Percentiles rank a stretch among this genome's conserved stretches.
Conservation (phyloP, 2,113 vertebrate species). For the Lathamus discolor region DNA sequence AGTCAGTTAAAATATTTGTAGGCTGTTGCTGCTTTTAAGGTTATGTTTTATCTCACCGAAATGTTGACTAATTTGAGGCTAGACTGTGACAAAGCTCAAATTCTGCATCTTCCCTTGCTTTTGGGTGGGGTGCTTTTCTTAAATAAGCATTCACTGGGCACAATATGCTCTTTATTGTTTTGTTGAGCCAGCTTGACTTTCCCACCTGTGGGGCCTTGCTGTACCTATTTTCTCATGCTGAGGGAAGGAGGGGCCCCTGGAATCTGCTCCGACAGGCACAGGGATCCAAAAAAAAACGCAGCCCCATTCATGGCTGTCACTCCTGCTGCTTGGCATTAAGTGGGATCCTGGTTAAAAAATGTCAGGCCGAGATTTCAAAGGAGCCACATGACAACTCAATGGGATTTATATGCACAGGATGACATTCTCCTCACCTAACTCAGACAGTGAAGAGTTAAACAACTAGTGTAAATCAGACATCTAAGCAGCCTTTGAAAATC, state of each 20-base stretch:
- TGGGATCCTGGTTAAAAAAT: background rate
- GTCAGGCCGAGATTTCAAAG: background rate
- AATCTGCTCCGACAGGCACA: background rate
- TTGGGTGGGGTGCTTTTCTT: background rate
- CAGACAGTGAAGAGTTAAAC: background rate
- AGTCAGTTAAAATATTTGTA: slow-evolving; percentile 36
- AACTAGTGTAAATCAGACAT: background rate
- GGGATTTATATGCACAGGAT: background rate
- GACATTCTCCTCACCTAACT: background rate
- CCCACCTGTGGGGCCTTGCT: background rate
- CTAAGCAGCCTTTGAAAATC: background rate
- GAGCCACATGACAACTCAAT: background rate
- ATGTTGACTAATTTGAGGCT: slow-evolving; percentile 18
- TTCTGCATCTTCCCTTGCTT: background rate
- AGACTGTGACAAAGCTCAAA: slow-evolving; percentile 8
- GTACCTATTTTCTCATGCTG: slow-evolving; percentile 22
- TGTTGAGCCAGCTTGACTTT: background rate
- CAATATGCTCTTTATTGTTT: slow-evolving; percentile 41
- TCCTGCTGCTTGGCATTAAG: background rate
- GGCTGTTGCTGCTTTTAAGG: background rate
- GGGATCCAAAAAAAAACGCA: background rate
- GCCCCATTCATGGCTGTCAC: fast-evolving
- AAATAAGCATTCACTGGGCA: background rate
- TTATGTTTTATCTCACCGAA: slow-evolving; percentile 26
- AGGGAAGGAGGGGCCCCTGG: slow-evolving; percentile 17